Percentiles rank a stretch among this genome's conserved stretches.
Evolutionary conservation across 1,140 invertebrate genomes (phyloP).

Genomic region (Cataglyphis hispanica): DNA sequence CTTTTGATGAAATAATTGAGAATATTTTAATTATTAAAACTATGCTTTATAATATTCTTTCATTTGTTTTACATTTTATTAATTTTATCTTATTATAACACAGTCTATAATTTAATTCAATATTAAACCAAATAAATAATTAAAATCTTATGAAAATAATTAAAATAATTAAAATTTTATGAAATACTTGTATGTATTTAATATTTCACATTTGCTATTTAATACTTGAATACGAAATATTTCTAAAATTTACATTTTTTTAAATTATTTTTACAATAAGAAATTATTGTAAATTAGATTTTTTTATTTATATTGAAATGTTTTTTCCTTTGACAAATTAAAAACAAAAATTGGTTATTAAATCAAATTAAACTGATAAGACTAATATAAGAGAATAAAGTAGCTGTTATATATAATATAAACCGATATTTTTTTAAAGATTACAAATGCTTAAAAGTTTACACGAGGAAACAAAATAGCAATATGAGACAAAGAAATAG

Average conservation of each 20-base stretch:
- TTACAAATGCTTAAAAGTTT: background rate
- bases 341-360: background rate
- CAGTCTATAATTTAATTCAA: background rate
- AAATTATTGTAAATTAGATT: constrained; percentile 14
- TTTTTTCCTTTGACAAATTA: background rate
- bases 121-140: background rate
- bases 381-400: background rate
- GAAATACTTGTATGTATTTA: background rate
- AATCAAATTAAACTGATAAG: background rate
- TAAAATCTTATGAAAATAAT: background rate
- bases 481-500: background rate
- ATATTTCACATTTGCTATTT: background rate
- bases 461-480: background rate
- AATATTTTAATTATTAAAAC: constrained; percentile 22
- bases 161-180: background rate
- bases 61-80: background rate
- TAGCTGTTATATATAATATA: background rate
- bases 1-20: background rate
- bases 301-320: background rate
- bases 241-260: background rate
- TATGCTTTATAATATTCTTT: background rate
- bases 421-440: background rate
- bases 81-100: background rate
- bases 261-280: too few relatives aligned
- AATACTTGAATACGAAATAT: background rate